These are phyloP conservation scores for Heliconius congener DNA, from an alignment of 1,140 invertebrate genomes.

Conservation along the genomic window DNA sequence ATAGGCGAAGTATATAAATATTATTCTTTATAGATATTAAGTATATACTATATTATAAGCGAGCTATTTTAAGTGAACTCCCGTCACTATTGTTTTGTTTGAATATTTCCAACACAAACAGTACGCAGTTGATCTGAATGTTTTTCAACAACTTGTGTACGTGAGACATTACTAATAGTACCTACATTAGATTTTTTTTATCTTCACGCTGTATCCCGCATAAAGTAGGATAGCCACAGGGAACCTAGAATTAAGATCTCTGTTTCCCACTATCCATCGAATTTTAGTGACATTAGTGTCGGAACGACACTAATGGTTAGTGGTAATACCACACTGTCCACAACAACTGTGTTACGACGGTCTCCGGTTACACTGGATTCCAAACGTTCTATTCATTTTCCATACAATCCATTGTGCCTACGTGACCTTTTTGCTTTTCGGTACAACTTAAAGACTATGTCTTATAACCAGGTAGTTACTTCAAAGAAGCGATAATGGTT, in stretches of 20 bases:
- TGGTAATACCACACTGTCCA: too few species aligned
- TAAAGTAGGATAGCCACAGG: too few species aligned
- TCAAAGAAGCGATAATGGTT: background rate
- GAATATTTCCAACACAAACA: slow-evolving; percentile 69
- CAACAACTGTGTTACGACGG: too few species aligned
- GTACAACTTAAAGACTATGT: background rate
- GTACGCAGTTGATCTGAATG: slow-evolving; percentile 61
- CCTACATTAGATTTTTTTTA: background rate
- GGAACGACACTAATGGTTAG: too few species aligned
- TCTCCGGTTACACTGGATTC: background rate
- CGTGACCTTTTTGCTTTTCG: background rate
- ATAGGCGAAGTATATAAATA: background rate
- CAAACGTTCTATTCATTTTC: background rate
- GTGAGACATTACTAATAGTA: background rate
- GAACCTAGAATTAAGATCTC: too few species aligned
- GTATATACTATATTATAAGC: background rate
- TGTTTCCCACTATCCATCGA: too few species aligned
- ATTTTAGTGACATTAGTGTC: too few species aligned
- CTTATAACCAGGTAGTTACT: background rate
- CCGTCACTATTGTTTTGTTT: slow-evolving; percentile 55
- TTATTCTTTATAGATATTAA: background rate
- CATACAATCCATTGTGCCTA: background rate
- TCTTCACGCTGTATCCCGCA: too few species aligned
- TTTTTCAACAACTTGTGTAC: slow-evolving; percentile 61
- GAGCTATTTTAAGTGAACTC: slow-evolving; percentile 19